phyloP scores from a whole-genome alignment of 2,888 invertebrate genomes.

The Agriotes lineatus region DNA sequence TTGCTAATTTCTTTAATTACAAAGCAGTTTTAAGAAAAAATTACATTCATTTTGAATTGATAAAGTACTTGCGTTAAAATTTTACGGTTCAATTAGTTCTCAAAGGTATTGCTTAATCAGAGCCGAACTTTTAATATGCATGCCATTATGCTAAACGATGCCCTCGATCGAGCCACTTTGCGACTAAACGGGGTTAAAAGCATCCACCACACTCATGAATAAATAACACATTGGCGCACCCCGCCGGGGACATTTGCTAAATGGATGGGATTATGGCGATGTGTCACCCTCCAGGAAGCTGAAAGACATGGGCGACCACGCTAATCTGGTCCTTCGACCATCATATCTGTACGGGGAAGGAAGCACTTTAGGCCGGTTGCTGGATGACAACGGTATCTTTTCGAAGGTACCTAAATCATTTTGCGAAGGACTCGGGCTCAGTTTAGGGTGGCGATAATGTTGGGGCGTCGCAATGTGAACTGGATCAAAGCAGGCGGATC shows the following conservation, averaged over 20 bases:
- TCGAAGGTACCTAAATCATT: conserved; percentile 9
- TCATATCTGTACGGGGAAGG: neutral
- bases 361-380: conserved; percentile 5
- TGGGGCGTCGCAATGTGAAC: conserved; percentile 11
- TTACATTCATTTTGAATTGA: too few species aligned
- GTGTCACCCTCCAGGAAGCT: conserved; percentile 55
- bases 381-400: conserved; percentile 26
- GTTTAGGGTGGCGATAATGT: conserved; percentile 26
- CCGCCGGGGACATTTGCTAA: conserved; percentile 60
- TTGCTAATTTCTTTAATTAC: too few species aligned
- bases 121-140: conserved; percentile 27
- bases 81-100: too few species aligned
- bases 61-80: too few species aligned
- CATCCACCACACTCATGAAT: conserved; percentile 65
- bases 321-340: conserved; percentile 25
- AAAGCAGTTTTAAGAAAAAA: too few species aligned
- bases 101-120: too few species aligned
- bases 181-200: conserved; percentile 64
- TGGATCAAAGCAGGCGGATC: conserved; percentile 54
- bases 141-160: conserved; percentile 57
- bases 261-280: conserved; percentile 64
- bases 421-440: neutral
- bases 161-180: conserved; percentile 58
- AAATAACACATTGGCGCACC: conserved; percentile 59
- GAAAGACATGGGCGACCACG: conserved; percentile 29